A percentile compares a stretch with the other conserved stretches of the same genome.
Conservation (phyloP, 2,888 invertebrate genomes). For the Doris montereyensis region DNA sequence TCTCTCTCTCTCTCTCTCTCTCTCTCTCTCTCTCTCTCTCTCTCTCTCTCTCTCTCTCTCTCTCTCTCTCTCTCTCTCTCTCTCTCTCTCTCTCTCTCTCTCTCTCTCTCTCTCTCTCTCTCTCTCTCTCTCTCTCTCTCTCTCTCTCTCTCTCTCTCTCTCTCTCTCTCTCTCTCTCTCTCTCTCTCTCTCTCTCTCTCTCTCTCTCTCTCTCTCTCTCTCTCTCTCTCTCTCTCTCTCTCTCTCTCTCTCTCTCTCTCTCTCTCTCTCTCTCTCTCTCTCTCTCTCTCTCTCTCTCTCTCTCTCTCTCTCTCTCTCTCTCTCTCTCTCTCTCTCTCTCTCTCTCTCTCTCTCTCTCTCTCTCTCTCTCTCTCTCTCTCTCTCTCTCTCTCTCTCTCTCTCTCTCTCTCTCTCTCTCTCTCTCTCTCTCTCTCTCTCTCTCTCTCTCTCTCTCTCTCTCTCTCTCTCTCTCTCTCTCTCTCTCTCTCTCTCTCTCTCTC, state of each 20-base stretch:
- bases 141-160: background rate
- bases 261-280: slow-evolving; percentile 26
- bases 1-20: too few species aligned
- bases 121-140: slow-evolving; percentile 18
- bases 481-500: slow-evolving; percentile 12
- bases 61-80: background rate
- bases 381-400: slow-evolving; percentile 16
- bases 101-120: slow-evolving; percentile 8
- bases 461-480: slow-evolving; percentile 15
- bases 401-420: background rate
- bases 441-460: background rate
- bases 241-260: slow-evolving; percentile 19
- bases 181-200: background rate
- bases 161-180: background rate
- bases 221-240: background rate
- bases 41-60: too few species aligned
- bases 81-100: background rate
- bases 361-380: background rate
- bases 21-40: too few species aligned
- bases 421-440: background rate
- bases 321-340: slow-evolving; percentile 2
- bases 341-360: too few species aligned
- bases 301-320: background rate
- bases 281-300: slow-evolving; percentile 24
- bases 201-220: background rate